Percentiles rank a stretch among this genome's conserved stretches.
Conservation (phyloP, 1,140 invertebrate species). For the Zaprionus nigranus region DNA sequence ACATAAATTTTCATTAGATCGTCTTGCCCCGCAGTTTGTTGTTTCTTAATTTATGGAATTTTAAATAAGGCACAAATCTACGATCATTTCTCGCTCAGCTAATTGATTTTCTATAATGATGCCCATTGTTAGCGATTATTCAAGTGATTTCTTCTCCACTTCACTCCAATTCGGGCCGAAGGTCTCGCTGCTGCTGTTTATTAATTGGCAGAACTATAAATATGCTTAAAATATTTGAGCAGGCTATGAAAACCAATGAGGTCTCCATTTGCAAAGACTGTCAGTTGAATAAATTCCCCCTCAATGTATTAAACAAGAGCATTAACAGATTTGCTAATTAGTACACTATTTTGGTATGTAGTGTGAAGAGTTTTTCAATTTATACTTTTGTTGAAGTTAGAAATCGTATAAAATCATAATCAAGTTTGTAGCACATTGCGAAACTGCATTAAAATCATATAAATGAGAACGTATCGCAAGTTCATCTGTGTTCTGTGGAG, state of each 20-base stretch:
- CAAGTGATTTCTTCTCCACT: slow-evolving; percentile 23
- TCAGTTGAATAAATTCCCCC: background rate
- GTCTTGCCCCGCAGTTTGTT: slow-evolving; percentile 35
- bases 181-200: background rate
- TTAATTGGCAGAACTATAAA: slow-evolving; percentile 1
- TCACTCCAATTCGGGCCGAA: background rate
- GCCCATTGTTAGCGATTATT: slow-evolving; percentile 42
- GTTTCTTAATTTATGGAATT: slow-evolving; percentile 78
- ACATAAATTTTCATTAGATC: slow-evolving; percentile 76
- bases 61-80: slow-evolving; percentile 59
- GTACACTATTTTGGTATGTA: background rate
- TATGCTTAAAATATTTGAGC: background rate
- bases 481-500: background rate
- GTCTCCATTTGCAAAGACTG: background rate
- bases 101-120: slow-evolving; percentile 45
- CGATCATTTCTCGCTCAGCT: slow-evolving; percentile 20
- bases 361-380: background rate
- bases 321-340: background rate
- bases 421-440: too few relatives aligned
- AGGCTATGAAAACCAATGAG: background rate
- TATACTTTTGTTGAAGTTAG: background rate
- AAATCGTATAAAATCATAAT: too few relatives aligned
- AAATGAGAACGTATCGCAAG: too few relatives aligned
- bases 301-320: background rate
- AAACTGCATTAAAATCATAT: too few relatives aligned